These are phyloP conservation scores for Dendroctonus ponderosae DNA, from an alignment of 1,140 invertebrate genomes.

Conservation along the genomic window DNA sequence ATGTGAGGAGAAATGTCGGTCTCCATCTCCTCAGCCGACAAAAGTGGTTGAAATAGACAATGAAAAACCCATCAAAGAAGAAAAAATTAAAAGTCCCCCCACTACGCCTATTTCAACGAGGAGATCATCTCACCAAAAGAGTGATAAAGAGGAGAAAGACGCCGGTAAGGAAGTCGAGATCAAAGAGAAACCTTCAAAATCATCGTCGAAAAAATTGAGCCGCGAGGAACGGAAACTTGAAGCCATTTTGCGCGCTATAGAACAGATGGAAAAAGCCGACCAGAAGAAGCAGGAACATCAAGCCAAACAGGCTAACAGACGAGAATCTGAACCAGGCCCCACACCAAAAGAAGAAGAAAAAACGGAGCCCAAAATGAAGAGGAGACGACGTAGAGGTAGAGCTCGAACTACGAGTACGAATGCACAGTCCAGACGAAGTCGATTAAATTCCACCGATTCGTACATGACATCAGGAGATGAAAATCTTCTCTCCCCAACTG, in stretches of 20 bases:
- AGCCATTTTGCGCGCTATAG: conserved; percentile 91
- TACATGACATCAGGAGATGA: conserved; percentile 69
- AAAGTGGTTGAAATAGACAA: conserved; percentile 32
- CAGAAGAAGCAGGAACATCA: conserved; percentile 72
- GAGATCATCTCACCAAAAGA: conserved; percentile 29
- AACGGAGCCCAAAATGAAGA: conserved; percentile 38
- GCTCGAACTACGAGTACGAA: conserved; percentile 60
- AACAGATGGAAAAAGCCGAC: conserved; percentile 76
- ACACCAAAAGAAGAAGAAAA: conserved; percentile 53
- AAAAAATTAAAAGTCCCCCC: conserved; percentile 32
- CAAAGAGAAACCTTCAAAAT: conserved; percentile 44
- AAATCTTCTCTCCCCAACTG: conserved; percentile 56
- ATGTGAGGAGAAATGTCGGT: conserved; percentile 31
- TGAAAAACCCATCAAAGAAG: conserved; percentile 33
- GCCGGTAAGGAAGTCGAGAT: conserved; percentile 1
- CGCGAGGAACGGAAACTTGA: conserved; percentile 95
- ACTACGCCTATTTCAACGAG: conserved; percentile 39
- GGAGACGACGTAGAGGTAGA: conserved; percentile 60
- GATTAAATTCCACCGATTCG: conserved; percentile 72
- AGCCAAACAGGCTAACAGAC: conserved; percentile 57
- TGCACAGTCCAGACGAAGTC: conserved; percentile 55
- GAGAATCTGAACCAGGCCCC: conserved; percentile 44
- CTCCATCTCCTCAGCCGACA: conserved; percentile 7
- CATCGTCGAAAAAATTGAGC: conserved; percentile 64
- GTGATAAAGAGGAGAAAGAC: conserved; percentile 31